These are phyloP conservation scores for Onychomys arenicola DNA, from an alignment of 2,797 vertebrate genomes.

Conservation along the genomic window DNA sequence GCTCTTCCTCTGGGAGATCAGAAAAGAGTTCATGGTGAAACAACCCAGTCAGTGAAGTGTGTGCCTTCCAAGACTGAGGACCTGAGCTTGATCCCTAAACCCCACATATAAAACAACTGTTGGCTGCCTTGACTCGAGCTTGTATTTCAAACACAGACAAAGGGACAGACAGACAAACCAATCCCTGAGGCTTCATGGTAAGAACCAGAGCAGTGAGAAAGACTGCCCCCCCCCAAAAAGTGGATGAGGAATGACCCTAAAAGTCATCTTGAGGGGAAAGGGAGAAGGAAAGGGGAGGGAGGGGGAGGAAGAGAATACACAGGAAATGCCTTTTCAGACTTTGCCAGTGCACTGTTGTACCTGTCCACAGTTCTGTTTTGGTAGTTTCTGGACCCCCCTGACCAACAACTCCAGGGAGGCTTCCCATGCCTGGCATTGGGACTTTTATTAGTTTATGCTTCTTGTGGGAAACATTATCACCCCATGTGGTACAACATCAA, in stretches of 20 bases:
- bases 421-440: not conserved
- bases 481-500: not conserved
- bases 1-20: not conserved
- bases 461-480: not conserved
- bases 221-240: not conserved
- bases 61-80: not conserved
- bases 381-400: not conserved
- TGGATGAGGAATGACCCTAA: not conserved
- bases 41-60: not conserved
- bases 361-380: not conserved
- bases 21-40: not conserved
- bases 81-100: not conserved
- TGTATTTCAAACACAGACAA: not conserved
- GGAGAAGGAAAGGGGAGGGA: no score
- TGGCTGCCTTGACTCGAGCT: no score
- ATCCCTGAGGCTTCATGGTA: not conserved
- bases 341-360: not conserved
- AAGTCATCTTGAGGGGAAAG: not conserved
- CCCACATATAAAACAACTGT: fast-evolving
- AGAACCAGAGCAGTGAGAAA: not conserved
- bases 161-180: not conserved
- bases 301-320: not conserved
- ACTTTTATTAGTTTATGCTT: not conserved
- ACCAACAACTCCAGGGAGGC: not conserved
- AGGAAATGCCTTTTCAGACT: no score